Base-by-base conservation (phyloP, 2,113 vertebrate genomes). In the Ascaphus truei region DNA sequence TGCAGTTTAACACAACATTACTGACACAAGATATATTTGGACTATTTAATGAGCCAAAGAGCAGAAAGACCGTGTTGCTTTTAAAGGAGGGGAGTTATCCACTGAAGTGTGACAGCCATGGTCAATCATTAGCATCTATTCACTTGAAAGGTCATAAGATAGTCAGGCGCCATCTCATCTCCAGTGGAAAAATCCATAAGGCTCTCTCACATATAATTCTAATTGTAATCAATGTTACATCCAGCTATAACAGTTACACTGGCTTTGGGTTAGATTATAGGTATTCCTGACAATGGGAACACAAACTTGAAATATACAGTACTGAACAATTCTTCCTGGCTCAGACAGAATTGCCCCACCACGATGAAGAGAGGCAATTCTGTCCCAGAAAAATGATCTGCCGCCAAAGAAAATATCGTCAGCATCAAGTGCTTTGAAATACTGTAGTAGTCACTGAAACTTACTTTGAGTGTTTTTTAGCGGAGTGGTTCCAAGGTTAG, bases 391-490 rank as follows among this genome's bases (percentile, higher is more conserved):
- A 33, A 22, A 43, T 9, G 20, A 55, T 10, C 13, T 68, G 20
- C 37, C 57, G 37, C 20, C n/a, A 34, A 39, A 39, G 6, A 5
- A 9, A 34, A 13, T 23, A 68, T 33, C 33, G 12, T 3, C 8
- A 15, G 29, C 29, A 61, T 33, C 43, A n/a, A 25, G 7, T 13
- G 23, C 45, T 50, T 18, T 25, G 41, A 61, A 52, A 34, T 37
- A 31, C 56, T 31, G 18, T 13, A 63, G 39, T 20, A 68, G 30
- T 23, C 26, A 34, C 56, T 31, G 16, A 9, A 37, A 71, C 67
- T 71, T 71, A 71, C 67, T 71, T 71, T 71, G 67, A 52, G 31
- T 51, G 57, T 51, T 52, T 58, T 71, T 71, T 71, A 71, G 56
- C 10, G 20, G 67, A 29, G 67, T 60, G 51, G 67, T 34, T 61